Evolutionary conservation across 2,113 vertebrate genomes (phyloP).

Genomic region (Cercocebus atys): DNA sequence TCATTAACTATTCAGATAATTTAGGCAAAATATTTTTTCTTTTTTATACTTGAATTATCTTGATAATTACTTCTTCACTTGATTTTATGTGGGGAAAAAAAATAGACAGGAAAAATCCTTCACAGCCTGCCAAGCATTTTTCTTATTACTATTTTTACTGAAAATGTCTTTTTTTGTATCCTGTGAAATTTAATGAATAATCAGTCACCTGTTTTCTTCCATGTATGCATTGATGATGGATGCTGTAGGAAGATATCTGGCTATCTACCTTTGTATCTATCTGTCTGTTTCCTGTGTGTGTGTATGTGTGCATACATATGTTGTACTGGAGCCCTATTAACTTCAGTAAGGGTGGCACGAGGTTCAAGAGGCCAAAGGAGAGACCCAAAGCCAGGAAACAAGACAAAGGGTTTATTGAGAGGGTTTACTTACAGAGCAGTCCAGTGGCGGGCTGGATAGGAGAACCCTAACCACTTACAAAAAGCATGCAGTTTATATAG

Average conservation of each 20-base stretch:
- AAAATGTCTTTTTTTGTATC: not conserved
- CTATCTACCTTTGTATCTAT: not conserved
- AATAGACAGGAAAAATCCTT: not conserved
- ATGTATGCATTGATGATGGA: not conserved
- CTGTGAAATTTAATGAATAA: not conserved
- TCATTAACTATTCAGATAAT: slow-evolving; percentile 48
- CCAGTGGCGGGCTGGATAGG: too few relatives aligned
- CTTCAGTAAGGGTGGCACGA: too few relatives aligned
- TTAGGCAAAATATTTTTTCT: not conserved
- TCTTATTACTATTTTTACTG: not conserved
- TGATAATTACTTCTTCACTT: slow-evolving; percentile 17
- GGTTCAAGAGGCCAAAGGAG: too few relatives aligned
- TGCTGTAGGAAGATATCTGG: not conserved
- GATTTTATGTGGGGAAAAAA: not conserved
- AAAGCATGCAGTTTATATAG: too few relatives aligned
- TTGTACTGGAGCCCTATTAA: too few relatives aligned
- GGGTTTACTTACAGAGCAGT: too few relatives aligned
- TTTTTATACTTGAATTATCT: not conserved
- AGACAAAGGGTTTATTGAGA: too few relatives aligned
- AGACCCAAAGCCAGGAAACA: too few relatives aligned
- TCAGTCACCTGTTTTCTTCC: not conserved
- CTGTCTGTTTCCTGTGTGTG: not conserved
- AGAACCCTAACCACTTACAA: too few relatives aligned
- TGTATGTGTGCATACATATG: too few relatives aligned
- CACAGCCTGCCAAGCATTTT: not conserved